Evolutionary conservation across 2,888 invertebrate species (phyloP), one percentile per base, ranked within the genome.

Genomic region (Zele albiditarsus): DNA sequence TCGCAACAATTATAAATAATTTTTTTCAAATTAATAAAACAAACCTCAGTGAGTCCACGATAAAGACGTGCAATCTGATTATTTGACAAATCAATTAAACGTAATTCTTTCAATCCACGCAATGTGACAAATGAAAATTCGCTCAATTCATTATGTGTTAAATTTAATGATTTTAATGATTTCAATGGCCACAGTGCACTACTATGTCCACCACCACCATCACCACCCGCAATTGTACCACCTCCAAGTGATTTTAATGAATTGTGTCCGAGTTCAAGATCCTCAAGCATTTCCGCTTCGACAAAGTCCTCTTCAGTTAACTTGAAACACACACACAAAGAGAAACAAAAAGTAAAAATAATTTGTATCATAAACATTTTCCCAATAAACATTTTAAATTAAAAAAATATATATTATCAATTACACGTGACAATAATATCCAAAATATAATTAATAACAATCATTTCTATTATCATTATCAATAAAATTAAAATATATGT

Each of bases 91-190:
- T 96, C 96, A 73, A 96, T 92, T 20, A 93, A 91, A 66, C 92
- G 92, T n/a, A 96, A 89, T 78, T 92, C 92, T 79, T 92, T 92
- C 75, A 96, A 89, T 0, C 95, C 95, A 74, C 93, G 93, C 63
- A 96, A 92, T 88, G 96, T 95, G 86, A 94, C 93, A 84, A 96
- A 92, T 0, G 95, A 95, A 89, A 96, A 96, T 84, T 95, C 95
- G 0, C 92, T 91, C 74, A 96, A 91, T 53, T 91, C 91, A 86
- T 96, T 96, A 85, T 93, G 93, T 0, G 95, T 95, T 77, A 96
- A 90, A 89, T 96, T 96, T 60, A 95, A 91, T 79, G 92, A 92
- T 79, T 92, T 91, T 27, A 96, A 89, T 12, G 93, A 92, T 81
- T 92, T 92, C 69, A 96, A 90, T 58, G 94, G 93, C 81, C 93